Conservation (phyloP, 2,888 invertebrate genomes). For the Druceiella hillmani region DNA sequence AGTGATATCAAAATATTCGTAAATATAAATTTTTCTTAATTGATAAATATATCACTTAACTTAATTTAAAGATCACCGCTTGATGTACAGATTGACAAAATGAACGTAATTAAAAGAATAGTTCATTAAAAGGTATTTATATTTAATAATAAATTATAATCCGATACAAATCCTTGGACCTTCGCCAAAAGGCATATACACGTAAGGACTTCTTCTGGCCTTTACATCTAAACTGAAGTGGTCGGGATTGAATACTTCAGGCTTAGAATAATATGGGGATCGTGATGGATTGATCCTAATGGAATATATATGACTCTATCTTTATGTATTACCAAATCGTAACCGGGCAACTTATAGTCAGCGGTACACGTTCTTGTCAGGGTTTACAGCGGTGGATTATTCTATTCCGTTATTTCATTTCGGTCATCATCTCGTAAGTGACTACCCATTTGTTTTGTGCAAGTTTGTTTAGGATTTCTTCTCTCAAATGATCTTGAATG, state of each 20-base stretch:
- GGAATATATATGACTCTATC: slow-evolving; percentile 36
- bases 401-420: slow-evolving; percentile 31
- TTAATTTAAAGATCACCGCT: no score
- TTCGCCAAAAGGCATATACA: slow-evolving; percentile 39
- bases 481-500: slow-evolving; percentile 26
- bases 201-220: slow-evolving; percentile 31
- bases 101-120: no score
- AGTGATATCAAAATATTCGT: no score
- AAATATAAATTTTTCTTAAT: no score
- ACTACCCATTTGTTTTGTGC: slow-evolving; percentile 25
- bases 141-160: no score
- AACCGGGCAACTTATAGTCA: slow-evolving; percentile 31
- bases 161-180: slow-evolving; percentile 39
- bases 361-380: slow-evolving; percentile 34
- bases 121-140: no score
- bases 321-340: slow-evolving; percentile 31
- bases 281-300: slow-evolving; percentile 32
- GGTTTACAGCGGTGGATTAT: slow-evolving; percentile 34
- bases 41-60: no score
- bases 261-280: slow-evolving; percentile 35
- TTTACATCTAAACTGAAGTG: slow-evolving; percentile 32
- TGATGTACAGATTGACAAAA: no score
- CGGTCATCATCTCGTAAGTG: slow-evolving; percentile 31
- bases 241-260: slow-evolving; percentile 33
- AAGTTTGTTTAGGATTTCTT: slow-evolving; percentile 31